Evolutionary conservation across 1,140 invertebrate genomes (phyloP), one percentile per base, ranked within the genome.

Genomic region (Leptinotarsa defecta): DNA sequence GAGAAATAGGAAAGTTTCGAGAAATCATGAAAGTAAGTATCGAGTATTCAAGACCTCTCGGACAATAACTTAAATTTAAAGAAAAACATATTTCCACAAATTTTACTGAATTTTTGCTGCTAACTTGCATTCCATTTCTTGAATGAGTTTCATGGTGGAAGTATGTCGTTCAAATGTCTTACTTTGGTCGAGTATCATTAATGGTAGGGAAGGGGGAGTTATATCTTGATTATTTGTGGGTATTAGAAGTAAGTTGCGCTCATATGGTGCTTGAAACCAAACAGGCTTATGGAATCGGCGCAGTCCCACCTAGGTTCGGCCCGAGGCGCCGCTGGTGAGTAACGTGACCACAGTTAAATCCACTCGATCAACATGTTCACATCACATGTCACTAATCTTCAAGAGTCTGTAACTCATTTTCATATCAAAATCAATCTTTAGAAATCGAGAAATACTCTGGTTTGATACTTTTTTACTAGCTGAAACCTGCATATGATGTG

Each of bases 1-100:
- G 93, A 79, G 97, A 99, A 90, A 99, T 99, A 86, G 95, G 95
- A 78, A 97, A 96, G 87, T 99, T 99, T 87, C 91, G 97, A 73
- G 96, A 98, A 89, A 94, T 95, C 75, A 97, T 97, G 93, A 97
- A 97, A 94, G 95, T 96, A 92, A 90, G 85, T 85, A 75, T 20
- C 43, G 71, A 78, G 19, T 34, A 49, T 70, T 52, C 8, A 57
- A 49, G 43, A n/a, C 49, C 4, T 43, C 34, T 43, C 34, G 34
- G 34, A 24, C 63, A 64, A 64, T 15, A 22, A 24, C 24, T 24
- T 22, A 0, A 64, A 64, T 64, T 64, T 64, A 13, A 13, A 15
- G 24, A 64, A 64, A 19, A 17, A 64, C 24, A 22, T 64, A 15
- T 22, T 64, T 64, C 20, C 13, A 15, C 63, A 64, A 5, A 43